Percentiles rank a stretch among this genome's conserved stretches.
phyloP scores from a whole-genome alignment of 2,797 vertebrate genomes.

The Phrynocephalus guinanensis region DNA sequence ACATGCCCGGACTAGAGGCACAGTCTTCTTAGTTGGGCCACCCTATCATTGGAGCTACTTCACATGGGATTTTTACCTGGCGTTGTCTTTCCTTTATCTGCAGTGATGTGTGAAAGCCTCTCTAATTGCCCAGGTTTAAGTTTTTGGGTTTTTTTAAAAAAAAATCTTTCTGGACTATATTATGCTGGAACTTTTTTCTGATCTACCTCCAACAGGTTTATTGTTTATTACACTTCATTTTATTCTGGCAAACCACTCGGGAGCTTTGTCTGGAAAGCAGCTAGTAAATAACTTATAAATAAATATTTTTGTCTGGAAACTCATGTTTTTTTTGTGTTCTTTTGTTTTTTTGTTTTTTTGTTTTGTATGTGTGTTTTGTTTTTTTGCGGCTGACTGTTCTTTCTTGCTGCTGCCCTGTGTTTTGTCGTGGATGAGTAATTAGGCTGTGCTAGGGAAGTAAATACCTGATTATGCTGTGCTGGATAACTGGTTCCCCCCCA shows the following conservation, averaged over 20 bases:
- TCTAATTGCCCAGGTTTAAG: neutral
- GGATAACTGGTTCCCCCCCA: neutral
- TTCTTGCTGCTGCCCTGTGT: neutral
- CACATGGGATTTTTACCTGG: neutral
- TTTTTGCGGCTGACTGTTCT: neutral
- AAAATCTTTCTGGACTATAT: neutral
- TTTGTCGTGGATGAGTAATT: constrained; percentile 11
- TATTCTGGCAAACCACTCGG: neutral
- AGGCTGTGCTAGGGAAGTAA: constrained; percentile 25
- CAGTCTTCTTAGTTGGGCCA: neutral
- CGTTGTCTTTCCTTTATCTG: neutral
- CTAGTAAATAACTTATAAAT: constrained; percentile 12
- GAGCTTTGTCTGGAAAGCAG: neutral
- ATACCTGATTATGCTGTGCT: constrained; percentile 19
- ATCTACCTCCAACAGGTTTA: neutral
- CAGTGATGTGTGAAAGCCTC: no score
- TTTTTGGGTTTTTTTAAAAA: neutral
- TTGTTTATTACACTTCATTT: neutral
- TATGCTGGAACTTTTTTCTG: neutral
- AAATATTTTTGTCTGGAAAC: neutral
- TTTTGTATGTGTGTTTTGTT: no score
- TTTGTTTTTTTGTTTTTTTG: no score
- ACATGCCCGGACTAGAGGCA: no score
- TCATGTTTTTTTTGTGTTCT: neutral
- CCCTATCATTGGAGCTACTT: neutral